Percentiles rank a stretch among this genome's conserved stretches.
phyloP scores from a whole-genome alignment of 2,888 invertebrate species.

The Taenaris catops region DNA sequence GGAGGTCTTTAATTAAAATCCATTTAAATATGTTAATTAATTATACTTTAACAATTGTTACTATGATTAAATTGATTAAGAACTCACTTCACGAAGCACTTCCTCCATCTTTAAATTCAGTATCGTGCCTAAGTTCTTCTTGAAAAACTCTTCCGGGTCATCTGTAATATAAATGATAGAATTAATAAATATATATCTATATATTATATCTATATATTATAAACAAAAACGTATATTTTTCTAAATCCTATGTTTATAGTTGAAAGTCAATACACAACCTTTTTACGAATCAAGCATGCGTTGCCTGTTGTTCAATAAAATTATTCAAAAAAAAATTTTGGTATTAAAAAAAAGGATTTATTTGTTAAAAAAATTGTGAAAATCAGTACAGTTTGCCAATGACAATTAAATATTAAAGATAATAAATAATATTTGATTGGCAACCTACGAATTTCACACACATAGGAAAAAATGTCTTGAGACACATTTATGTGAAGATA shows the following conservation, averaged over 20 bases:
- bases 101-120: conserved; percentile 24
- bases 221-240: too few species aligned
- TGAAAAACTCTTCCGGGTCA: conserved; percentile 24
- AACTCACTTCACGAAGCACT: conserved; percentile 23
- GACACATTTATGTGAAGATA: too few species aligned
- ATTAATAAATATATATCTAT: too few species aligned
- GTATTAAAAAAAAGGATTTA: background rate
- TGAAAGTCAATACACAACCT: too few species aligned
- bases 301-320: too few species aligned
- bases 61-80: background rate
- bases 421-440: conserved; percentile 1
- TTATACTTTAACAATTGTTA: background rate
- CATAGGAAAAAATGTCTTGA: too few species aligned
- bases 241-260: too few species aligned
- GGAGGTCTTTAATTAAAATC: too few species aligned
- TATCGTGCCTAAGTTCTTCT: conserved; percentile 21
- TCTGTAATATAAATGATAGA: conserved; percentile 30
- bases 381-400: background rate
- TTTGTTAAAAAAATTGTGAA: background rate
- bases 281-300: too few species aligned
- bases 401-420: background rate
- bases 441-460: conserved; percentile 1
- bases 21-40: too few species aligned
- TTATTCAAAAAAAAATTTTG: background rate
- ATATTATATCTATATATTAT: too few species aligned